A percentile compares a stretch with the other conserved stretches of the same genome.
Conservation (phyloP, 2,797 vertebrate species). For the Odontamblyopus lacepedii region DNA sequence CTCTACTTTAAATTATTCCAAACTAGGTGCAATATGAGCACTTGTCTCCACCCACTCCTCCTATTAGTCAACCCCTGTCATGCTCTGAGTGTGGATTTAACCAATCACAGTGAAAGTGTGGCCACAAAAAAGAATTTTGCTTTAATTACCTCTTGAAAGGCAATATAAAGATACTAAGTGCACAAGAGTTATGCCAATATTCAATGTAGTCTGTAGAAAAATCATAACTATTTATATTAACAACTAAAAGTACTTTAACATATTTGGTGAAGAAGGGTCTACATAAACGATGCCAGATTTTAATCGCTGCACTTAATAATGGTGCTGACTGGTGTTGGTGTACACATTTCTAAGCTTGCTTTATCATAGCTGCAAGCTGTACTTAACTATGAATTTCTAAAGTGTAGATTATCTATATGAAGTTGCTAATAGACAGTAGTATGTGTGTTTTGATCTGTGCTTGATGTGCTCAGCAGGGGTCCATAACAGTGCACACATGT, state of each 20-base stretch:
- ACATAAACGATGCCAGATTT: background rate
- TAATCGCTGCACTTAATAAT: background rate
- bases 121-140: too few species aligned
- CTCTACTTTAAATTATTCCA: too few species aligned
- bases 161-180: too few species aligned
- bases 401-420: constrained; percentile 1
- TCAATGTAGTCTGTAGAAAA: too few species aligned
- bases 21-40: too few species aligned
- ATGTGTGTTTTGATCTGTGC: background rate
- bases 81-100: too few species aligned
- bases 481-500: background rate
- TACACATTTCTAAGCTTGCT: background rate
- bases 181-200: too few species aligned
- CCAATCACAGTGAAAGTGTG: too few species aligned
- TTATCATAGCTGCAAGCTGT: background rate
- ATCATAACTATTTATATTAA: background rate
- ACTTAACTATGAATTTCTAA: background rate
- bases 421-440: background rate
- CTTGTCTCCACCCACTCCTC: too few species aligned
- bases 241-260: background rate
- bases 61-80: too few species aligned
- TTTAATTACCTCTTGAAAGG: too few species aligned
- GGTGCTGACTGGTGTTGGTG: background rate
- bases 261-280: background rate
- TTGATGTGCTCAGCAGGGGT: background rate